Base-by-base conservation (phyloP, 2,797 vertebrate genomes). In the Schizopygopsis pylzovi region DNA sequence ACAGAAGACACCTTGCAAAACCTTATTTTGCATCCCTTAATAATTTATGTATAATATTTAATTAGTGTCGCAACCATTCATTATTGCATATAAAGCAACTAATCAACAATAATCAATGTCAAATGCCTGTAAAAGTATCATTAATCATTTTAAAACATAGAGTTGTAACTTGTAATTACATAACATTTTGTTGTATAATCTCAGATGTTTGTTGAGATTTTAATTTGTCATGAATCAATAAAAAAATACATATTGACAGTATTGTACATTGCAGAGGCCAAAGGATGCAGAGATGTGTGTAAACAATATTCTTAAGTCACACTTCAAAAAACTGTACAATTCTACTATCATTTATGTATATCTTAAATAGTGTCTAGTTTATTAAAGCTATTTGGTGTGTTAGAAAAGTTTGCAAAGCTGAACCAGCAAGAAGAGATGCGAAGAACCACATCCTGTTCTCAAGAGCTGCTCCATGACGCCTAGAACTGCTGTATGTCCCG, bases 391-490 rank as follows among this genome's bases (percentile, higher is more conserved):
- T 65, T 25, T 45, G 1, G 2, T 16, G 6, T 12, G 37, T 11
- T 59, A 2, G 37, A 72, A 59, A 43, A 25, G n/a, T 49, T 45
- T n/a, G 22, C n/a, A 22, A 33, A 22, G 2, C 59, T 83, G 54
- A 83, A 37, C 56, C 18, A 49, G 54, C 56, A n/a, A 61, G 41
- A 73, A 12, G 71, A 8, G 47, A 1, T 54, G 33, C 20, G 71
- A 52, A 70, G 11, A 71, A 28, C 70, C 56, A 75, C 81, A 75
- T 83, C 81, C 70, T 65, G 71, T 61, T 67, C 43, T 7, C 28
- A 61, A 49, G 28, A 75, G 41, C 39, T 9, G 6, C 45, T 61
- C n/a, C 39, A 37, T n/a, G 25, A 28, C 4, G 12, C 18, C 25
- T 22, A 9, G 0, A 59, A 72, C 6, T 73, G 20, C 9, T 73